A percentile compares a stretch with the other conserved stretches of the same genome.
These are phyloP conservation scores for Leptinotarsa defecta DNA, from an alignment of 1,140 invertebrate species.

Conservation along the genomic window DNA sequence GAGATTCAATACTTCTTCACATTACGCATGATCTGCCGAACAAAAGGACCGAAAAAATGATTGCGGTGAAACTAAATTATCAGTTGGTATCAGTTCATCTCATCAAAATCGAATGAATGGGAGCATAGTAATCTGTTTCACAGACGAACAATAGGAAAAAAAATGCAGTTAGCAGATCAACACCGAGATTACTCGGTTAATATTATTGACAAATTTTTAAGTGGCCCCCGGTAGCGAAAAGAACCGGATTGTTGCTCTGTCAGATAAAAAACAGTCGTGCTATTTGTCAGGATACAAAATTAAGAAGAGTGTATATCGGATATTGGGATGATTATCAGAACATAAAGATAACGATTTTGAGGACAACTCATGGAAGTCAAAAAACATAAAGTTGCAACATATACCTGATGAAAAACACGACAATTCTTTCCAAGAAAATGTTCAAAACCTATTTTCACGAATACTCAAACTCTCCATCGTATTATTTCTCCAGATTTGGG, in stretches of 20 bases:
- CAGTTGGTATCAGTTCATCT: background rate
- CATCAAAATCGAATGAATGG: background rate
- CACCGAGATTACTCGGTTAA: background rate
- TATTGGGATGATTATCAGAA: too few relatives aligned
- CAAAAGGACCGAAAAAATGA: background rate
- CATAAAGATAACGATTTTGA: too few relatives aligned
- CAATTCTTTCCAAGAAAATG: too few relatives aligned
- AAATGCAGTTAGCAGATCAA: background rate
- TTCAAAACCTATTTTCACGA: too few relatives aligned
- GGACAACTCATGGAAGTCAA: too few relatives aligned
- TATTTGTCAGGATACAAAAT: background rate
- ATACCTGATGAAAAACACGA: too few relatives aligned
- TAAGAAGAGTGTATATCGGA: too few relatives aligned
- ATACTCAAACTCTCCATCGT: too few relatives aligned
- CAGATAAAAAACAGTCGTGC: background rate
- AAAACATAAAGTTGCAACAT: too few relatives aligned
- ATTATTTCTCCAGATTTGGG: too few relatives aligned
- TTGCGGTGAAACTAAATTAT: background rate
- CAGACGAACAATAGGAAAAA: background rate
- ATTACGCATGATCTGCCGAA: background rate
- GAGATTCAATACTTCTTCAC: background rate
- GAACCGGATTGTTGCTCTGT: background rate
- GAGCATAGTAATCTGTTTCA: background rate
- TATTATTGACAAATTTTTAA: constrained; percentile 6
- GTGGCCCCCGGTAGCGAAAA: background rate